Evolutionary conservation across 2,113 vertebrate genomes (phyloP).

Genomic region (cat (Felis catus)): F.catus_Fca126_mat1.0 CM031415.1:70523001-70523500

Average conservation of each 20-base stretch:
- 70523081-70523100: neutral
- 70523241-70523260: neutral
- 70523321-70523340: neutral
- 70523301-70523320: neutral
- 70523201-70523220: neutral
- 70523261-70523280: neutral
- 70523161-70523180: neutral
- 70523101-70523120: neutral
- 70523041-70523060: neutral
- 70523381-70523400: neutral
- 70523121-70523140: neutral
- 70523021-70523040: neutral
- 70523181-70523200: neutral
- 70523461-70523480: neutral
- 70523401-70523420: neutral
- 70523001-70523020: neutral
- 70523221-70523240: neutral
- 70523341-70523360: neutral
- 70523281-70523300: neutral
- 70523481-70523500: neutral
- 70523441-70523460: neutral
- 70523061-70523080: neutral
- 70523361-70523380: neutral
- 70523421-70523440: neutral
- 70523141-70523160: neutral